Evolutionary conservation across 2,888 invertebrate genomes (phyloP).

Genomic region (Sinotaia quadrata): DNA sequence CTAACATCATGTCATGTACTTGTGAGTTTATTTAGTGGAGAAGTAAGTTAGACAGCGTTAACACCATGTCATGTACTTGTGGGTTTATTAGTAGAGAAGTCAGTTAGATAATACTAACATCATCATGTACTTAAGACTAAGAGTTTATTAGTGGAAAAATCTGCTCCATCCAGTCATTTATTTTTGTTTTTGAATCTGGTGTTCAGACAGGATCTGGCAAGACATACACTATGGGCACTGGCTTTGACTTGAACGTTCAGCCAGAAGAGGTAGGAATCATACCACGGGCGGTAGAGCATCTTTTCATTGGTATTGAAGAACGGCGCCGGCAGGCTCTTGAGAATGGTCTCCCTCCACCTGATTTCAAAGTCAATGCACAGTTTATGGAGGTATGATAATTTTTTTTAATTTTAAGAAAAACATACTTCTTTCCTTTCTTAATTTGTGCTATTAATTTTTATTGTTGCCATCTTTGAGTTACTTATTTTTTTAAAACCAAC

Average conservation of each 20-base stretch:
- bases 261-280: constrained; percentile 86
- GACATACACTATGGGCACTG: constrained; percentile 99
- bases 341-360: constrained; percentile 81
- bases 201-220: constrained; percentile 96
- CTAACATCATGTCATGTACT: too few species aligned
- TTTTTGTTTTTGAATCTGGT: constrained; percentile 9
- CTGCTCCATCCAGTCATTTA: background rate
- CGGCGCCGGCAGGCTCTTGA: constrained; percentile 76
- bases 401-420: too few species aligned
- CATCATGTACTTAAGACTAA: background rate
- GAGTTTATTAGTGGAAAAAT: background rate
- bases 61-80: too few species aligned
- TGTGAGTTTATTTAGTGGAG: too few species aligned
- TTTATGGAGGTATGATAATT: constrained; percentile 90
- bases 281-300: constrained; percentile 92
- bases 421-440: too few species aligned
- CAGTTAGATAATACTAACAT: too few species aligned
- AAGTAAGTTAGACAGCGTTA: too few species aligned
- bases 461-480: too few species aligned
- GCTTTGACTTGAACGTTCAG: constrained; percentile 84
- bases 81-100: too few species aligned
- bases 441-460: too few species aligned
- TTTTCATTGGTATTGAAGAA: constrained; percentile 81
- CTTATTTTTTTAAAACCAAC: too few species aligned
- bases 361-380: constrained; percentile 87